Conservation (phyloP, 2,888 invertebrate species). For the Geophilus truncorum region DNA sequence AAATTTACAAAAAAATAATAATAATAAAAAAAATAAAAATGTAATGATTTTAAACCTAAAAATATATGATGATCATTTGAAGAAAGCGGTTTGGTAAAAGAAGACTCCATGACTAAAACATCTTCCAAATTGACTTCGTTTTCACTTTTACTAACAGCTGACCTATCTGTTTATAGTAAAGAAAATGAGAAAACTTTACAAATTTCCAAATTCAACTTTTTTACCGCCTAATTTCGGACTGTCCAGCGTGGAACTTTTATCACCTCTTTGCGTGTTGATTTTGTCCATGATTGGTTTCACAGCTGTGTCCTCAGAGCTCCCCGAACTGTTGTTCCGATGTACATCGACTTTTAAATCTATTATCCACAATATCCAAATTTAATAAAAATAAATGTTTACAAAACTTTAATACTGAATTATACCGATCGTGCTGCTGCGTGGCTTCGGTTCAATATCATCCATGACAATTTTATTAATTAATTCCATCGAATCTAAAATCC, state of each 20-base stretch:
- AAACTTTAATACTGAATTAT: constrained; percentile 40
- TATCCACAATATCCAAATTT: neutral
- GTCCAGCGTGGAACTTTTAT: neutral
- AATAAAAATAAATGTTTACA: neutral
- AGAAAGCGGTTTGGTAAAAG: neutral
- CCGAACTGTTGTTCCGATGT: constrained; percentile 59
- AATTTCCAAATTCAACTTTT: neutral
- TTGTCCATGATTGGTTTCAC: constrained; percentile 39
- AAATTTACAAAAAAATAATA: too few species aligned
- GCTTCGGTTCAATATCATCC: constrained; percentile 40
- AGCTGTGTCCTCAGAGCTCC: constrained; percentile 47
- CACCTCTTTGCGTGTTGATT: constrained; percentile 6
- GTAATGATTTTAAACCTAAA: neutral
- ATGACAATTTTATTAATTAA: constrained; percentile 41
- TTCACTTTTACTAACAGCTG: constrained; percentile 1
- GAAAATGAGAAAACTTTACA: too few species aligned
- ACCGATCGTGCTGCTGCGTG: constrained; percentile 60
- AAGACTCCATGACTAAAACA: neutral
- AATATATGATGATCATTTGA: constrained; percentile 5
- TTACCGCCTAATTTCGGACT: constrained; percentile 34
- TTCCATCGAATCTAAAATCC: constrained; percentile 42
- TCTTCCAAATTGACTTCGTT: neutral
- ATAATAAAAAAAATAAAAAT: too few species aligned
- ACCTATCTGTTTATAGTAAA: too few species aligned
- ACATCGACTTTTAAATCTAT: constrained; percentile 86